A percentile compares a stretch with the other conserved stretches of the same genome.
These are phyloP conservation scores for Papilio gigon DNA, from an alignment of 2,888 invertebrate species.

Conservation along the genomic window DNA sequence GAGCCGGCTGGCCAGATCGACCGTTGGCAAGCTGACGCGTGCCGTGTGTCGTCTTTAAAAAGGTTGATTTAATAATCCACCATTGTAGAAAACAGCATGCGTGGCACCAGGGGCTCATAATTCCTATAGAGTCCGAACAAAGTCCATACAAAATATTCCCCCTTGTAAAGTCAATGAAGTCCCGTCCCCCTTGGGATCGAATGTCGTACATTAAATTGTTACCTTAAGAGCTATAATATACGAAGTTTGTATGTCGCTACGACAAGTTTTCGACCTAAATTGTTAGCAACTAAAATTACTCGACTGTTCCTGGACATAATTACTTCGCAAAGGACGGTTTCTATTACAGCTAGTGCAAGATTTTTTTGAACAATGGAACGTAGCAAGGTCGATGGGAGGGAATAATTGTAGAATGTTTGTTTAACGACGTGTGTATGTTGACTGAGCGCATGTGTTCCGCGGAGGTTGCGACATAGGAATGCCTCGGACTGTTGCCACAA, in stretches of 20 bases:
- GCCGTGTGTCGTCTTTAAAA: slow-evolving; percentile 6
- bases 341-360: slow-evolving; percentile 39
- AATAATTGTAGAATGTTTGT: slow-evolving; percentile 34
- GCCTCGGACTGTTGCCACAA: slow-evolving; percentile 35
- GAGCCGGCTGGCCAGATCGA: not conserved
- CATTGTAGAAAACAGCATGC: slow-evolving; percentile 19
- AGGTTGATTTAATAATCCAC: slow-evolving; percentile 22
- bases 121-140: slow-evolving; percentile 18
- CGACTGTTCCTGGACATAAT: slow-evolving; percentile 25
- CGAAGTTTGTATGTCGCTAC: not conserved
- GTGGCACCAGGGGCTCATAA: slow-evolving; percentile 28
- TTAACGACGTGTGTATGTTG: slow-evolving; percentile 30
- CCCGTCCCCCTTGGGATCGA: not conserved
- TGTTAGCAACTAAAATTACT: not conserved
- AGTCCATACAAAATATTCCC: slow-evolving; percentile 30
- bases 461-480: slow-evolving; percentile 50
- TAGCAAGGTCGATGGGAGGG: slow-evolving; percentile 40
- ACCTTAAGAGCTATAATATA: not conserved
- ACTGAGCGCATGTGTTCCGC: slow-evolving; percentile 40
- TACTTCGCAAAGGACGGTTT: slow-evolving; percentile 31
- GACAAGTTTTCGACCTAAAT: not conserved
- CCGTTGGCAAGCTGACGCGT: slow-evolving; percentile 7
- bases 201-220: not conserved
- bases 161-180: slow-evolving; percentile 10
- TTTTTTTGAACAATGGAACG: slow-evolving; percentile 41